A percentile compares a stretch with the other conserved stretches of the same genome.
Evolutionary conservation across 2,113 vertebrate species (phyloP).

Genomic region (Centropristis striata): DNA sequence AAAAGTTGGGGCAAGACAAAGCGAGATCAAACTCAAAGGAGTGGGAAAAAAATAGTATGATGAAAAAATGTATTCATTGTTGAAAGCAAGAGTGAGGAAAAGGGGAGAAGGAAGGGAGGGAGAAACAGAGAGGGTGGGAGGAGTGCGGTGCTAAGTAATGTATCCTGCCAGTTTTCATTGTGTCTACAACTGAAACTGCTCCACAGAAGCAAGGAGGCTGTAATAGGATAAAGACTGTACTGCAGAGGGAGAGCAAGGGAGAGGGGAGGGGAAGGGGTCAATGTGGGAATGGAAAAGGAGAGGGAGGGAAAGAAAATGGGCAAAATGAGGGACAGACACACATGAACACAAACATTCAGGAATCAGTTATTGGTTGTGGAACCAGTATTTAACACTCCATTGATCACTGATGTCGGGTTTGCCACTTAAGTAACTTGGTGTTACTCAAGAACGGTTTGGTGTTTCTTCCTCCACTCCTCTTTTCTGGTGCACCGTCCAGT

Average conservation of each 20-base stretch:
- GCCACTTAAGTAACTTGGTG: slow-evolving; percentile 22
- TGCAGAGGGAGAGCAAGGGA: slow-evolving; percentile 48
- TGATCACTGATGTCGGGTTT: slow-evolving; percentile 29
- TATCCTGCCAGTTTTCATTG: slow-evolving; percentile 81
- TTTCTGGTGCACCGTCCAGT: background rate
- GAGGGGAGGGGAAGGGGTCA: background rate
- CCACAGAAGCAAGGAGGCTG: slow-evolving; percentile 65
- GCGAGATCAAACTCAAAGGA: slow-evolving; percentile 9
- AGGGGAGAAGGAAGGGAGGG: slow-evolving; percentile 25
- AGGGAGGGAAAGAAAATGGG: slow-evolving; percentile 8
- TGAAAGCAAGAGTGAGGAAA: slow-evolving; percentile 48
- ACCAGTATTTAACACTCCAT: slow-evolving; percentile 36
- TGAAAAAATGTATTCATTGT: slow-evolving; percentile 56
- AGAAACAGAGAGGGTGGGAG: slow-evolving; percentile 50
- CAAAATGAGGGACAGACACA: slow-evolving; percentile 9
- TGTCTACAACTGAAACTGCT: slow-evolving; percentile 69
- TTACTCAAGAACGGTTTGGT: slow-evolving; percentile 9
- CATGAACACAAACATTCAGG: slow-evolving; percentile 33
- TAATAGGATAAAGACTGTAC: slow-evolving; percentile 81
- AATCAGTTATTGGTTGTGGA: slow-evolving; percentile 49
- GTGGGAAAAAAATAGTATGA: slow-evolving; percentile 18
- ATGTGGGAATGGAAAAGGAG: background rate
- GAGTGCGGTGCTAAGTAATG: slow-evolving; percentile 70
- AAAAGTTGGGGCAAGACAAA: slow-evolving; percentile 28
- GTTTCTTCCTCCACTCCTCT: background rate